Evolutionary conservation across 2,113 vertebrate genomes (phyloP).

Genomic region (Platycercus adscitus): DNA sequence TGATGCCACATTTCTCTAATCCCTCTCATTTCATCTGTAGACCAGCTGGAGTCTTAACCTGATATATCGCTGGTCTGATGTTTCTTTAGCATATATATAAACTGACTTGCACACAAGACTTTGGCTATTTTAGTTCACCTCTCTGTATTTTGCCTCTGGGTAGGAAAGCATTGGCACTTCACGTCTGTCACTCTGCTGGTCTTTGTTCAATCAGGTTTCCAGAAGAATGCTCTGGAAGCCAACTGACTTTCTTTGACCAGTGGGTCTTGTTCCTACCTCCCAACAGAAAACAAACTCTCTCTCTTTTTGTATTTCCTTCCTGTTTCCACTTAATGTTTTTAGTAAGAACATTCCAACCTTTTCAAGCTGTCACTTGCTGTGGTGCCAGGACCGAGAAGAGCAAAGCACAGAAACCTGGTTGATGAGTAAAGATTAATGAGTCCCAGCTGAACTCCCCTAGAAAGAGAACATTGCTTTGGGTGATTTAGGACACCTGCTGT

Average conservation of each 20-base stretch:
- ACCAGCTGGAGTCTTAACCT: slow-evolving; percentile 37
- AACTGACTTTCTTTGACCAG: background rate
- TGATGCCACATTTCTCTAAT: slow-evolving; percentile 29
- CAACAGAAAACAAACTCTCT: background rate
- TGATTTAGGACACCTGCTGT: background rate
- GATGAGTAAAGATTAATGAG: background rate
- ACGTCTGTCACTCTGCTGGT: background rate
- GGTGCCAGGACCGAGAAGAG: background rate
- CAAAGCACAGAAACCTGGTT: background rate
- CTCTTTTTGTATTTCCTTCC: background rate
- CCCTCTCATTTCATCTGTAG: slow-evolving; percentile 32
- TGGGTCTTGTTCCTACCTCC: background rate
- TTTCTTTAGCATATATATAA: background rate
- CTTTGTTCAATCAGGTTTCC: background rate
- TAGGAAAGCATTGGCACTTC: background rate
- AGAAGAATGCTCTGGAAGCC: background rate
- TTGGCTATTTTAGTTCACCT: background rate
- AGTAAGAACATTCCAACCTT: background rate
- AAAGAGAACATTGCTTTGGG: background rate
- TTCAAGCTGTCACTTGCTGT: background rate
- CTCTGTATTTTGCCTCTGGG: background rate
- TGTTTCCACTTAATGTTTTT: background rate
- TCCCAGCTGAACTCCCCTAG: background rate
- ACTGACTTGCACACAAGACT: background rate
- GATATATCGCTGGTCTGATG: background rate